Conservation (phyloP, 2,113 vertebrate genomes). For the Clarias magur region DNA sequence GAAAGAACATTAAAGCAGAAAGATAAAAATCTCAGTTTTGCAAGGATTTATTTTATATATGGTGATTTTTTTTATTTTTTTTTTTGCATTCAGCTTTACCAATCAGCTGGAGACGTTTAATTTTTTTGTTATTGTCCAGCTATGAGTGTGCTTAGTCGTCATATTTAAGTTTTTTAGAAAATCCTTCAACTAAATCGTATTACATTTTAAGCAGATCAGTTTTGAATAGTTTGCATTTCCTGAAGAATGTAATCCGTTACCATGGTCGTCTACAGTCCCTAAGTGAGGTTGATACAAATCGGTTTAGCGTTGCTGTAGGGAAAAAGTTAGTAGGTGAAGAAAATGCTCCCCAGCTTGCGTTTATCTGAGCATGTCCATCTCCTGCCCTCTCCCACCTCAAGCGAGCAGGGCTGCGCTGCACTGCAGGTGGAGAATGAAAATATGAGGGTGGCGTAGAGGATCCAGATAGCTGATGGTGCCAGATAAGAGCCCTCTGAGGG, state of each 20-base stretch:
- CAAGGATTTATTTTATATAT: neutral
- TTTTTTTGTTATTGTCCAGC: neutral
- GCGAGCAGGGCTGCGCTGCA: slow-evolving; percentile 62
- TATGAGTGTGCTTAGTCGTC: neutral
- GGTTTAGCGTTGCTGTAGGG: slow-evolving; percentile 13
- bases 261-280: neutral
- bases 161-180: slow-evolving; percentile 1
- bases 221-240: neutral
- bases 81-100: neutral
- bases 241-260: neutral
- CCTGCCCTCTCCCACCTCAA: slow-evolving; percentile 56
- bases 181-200: slow-evolving; percentile 5
- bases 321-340: slow-evolving; percentile 10
- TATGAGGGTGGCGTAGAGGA: slow-evolving; percentile 68
- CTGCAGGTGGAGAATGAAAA: slow-evolving; percentile 75
- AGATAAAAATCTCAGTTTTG: neutral
- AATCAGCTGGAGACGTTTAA: neutral
- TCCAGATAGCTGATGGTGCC: slow-evolving; percentile 77
- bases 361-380: slow-evolving; percentile 69
- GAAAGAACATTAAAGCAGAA: neutral
- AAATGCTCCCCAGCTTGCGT: slow-evolving; percentile 25
- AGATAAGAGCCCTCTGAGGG: slow-evolving; percentile 71
- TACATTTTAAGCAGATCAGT: neutral
- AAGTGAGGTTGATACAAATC: neutral
- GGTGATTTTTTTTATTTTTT: neutral